phyloP scores from a whole-genome alignment of 2,888 invertebrate species.

The Nebria brevicollis region DNA sequence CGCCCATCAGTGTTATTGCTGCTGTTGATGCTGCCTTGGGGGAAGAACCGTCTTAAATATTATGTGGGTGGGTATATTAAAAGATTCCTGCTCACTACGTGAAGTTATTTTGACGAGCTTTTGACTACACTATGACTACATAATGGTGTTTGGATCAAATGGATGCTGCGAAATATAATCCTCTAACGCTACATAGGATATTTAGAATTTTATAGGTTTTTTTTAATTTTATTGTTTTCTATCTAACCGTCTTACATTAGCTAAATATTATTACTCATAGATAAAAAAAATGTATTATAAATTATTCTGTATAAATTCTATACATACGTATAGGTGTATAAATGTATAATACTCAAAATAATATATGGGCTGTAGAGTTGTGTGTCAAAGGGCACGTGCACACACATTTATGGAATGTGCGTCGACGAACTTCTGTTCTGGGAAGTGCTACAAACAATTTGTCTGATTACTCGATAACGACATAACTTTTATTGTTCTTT shows the following conservation, averaged over 20 bases:
- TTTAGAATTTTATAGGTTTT: too few species aligned
- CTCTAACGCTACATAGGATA: too few species aligned
- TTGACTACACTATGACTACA: background rate
- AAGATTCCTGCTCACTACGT: slow-evolving; percentile 22
- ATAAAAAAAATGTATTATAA: too few species aligned
- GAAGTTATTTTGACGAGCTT: slow-evolving; percentile 28
- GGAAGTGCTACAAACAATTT: slow-evolving; percentile 33
- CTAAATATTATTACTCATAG: too few species aligned
- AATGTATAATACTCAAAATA: too few species aligned
- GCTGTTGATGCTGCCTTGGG: background rate
- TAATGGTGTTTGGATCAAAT: background rate
- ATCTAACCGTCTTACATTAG: too few species aligned
- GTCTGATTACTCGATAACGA: slow-evolving; percentile 27
- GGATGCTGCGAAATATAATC: too few species aligned
- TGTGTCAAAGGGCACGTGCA: background rate
- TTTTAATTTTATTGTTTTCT: too few species aligned
- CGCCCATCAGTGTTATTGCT: slow-evolving; percentile 15
- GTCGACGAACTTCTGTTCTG: slow-evolving; percentile 15
- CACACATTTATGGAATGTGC: slow-evolving; percentile 17
- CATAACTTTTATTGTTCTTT: slow-evolving; percentile 29
- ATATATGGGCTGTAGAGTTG: background rate
- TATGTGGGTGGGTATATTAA: slow-evolving; percentile 34
- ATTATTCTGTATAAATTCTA: too few species aligned
- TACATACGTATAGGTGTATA: too few species aligned
- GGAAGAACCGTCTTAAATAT: background rate